Evolutionary conservation across 2,113 vertebrate species (phyloP).

Genomic region (Petromus typicus): DNA sequence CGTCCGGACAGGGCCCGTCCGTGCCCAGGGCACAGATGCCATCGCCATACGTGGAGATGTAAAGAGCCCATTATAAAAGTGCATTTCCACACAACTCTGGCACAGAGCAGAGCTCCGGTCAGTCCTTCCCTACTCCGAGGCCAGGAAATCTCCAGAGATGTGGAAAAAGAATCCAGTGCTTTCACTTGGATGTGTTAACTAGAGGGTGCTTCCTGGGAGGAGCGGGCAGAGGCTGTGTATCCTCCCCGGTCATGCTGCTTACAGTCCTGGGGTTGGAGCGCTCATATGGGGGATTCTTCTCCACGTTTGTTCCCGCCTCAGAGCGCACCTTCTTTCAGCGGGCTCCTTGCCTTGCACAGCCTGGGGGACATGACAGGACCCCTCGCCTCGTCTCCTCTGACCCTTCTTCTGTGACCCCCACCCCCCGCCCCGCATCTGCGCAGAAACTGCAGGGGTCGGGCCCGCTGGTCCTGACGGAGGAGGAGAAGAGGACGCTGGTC

Average conservation of each 20-base stretch:
- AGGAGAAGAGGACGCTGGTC: conserved; percentile 97
- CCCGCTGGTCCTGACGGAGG: conserved; percentile 96
- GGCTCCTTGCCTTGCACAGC: not conserved
- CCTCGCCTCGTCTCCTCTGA: rapidly evolving
- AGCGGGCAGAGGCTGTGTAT: not conserved
- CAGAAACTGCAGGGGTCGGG: conserved; percentile 96
- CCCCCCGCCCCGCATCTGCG: not conserved
- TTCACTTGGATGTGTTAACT: not conserved
- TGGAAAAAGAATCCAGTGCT: not conserved
- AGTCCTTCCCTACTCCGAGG: not conserved
- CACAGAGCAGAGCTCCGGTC: not conserved
- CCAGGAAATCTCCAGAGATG: not conserved
- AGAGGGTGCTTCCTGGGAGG: not conserved
- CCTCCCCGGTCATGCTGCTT: not conserved
- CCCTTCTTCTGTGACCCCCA: not conserved
- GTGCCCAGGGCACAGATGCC: no score
- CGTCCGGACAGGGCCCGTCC: not conserved
- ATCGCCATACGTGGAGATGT: no score
- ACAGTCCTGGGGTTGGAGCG: not conserved
- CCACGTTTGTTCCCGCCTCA: not conserved
- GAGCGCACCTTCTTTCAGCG: rapidly evolving
- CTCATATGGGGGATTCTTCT: not conserved
- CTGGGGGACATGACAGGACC: not conserved
- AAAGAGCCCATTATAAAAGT: not conserved
- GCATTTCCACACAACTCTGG: not conserved